phyloP scores from a whole-genome alignment of 2,888 invertebrate species.

The Polyommatus iphigenia region DNA sequence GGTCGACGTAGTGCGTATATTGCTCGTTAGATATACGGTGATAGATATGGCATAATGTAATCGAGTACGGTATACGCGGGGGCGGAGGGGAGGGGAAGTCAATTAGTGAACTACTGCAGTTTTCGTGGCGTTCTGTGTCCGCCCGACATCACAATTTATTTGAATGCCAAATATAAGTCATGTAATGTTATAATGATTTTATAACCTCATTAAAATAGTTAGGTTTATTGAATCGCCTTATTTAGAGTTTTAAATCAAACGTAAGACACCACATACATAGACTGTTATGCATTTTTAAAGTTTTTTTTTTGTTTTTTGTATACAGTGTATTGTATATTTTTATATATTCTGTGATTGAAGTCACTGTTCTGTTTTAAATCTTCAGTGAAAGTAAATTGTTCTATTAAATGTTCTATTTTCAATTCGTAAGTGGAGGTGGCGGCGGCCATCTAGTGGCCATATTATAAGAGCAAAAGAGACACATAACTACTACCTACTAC shows the following conservation, averaged over 20 bases:
- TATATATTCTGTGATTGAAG: slow-evolving; percentile 44
- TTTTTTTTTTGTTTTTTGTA: slow-evolving; percentile 49
- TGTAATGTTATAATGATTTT: slow-evolving; percentile 51
- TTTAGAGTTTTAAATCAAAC: slow-evolving; percentile 55
- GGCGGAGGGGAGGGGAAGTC: slow-evolving; percentile 41
- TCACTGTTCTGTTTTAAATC: slow-evolving; percentile 42
- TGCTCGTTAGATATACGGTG: slow-evolving; percentile 68
- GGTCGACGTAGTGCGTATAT: slow-evolving; percentile 61
- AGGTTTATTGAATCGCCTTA: slow-evolving; percentile 71
- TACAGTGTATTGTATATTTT: slow-evolving; percentile 46
- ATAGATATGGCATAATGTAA: slow-evolving; percentile 68
- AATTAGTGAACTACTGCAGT: slow-evolving; percentile 38
- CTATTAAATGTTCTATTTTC: background rate
- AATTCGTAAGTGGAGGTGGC: slow-evolving; percentile 2
- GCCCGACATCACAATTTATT: slow-evolving; percentile 57
- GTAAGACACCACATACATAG: slow-evolving; percentile 70
- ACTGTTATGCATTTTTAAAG: slow-evolving; percentile 72
- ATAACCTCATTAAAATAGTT: slow-evolving; percentile 69
- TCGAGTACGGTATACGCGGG: slow-evolving; percentile 37
- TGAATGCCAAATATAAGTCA: slow-evolving; percentile 68
- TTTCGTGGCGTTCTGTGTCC: slow-evolving; percentile 38
- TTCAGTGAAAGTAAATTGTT: slow-evolving; percentile 30
- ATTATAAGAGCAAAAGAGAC: slow-evolving; percentile 3
- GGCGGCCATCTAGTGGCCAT: background rate
- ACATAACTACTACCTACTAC: background rate